A percentile compares a stretch with the other conserved stretches of the same genome.
These are phyloP conservation scores for Diploscapter pachys DNA, from an alignment of 1,140 invertebrate genomes.

Conservation along the genomic window DNA sequence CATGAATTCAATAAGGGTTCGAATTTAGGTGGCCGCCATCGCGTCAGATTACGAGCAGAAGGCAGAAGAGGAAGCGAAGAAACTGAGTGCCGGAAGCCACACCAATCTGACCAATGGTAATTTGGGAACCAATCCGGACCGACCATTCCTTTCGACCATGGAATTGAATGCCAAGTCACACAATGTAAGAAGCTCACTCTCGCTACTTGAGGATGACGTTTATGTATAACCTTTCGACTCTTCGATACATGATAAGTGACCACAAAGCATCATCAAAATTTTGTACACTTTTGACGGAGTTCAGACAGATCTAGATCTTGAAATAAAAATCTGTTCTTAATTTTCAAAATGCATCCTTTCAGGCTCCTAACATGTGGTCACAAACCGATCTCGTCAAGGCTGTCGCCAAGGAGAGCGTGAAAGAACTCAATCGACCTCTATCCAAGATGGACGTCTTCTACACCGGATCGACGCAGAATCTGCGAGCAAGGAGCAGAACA, in stretches of 20 bases:
- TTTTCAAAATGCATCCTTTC: background rate
- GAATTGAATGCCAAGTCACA: too few species aligned
- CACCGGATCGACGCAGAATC: slow-evolving; percentile 68
- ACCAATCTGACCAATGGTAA: slow-evolving; percentile 9
- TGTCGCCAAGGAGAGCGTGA: slow-evolving; percentile 50
- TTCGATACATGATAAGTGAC: too few species aligned
- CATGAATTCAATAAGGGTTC: too few species aligned
- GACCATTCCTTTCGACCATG: too few species aligned
- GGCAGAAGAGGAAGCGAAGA: slow-evolving; percentile 26
- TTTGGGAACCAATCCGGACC: slow-evolving; percentile 10
- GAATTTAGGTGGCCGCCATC: slow-evolving; percentile 3
- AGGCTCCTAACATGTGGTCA: slow-evolving; percentile 35
- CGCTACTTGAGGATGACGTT: too few species aligned
- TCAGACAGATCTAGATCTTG: slow-evolving; percentile 7
- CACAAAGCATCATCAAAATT: too few species aligned
- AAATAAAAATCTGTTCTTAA: slow-evolving; percentile 26
- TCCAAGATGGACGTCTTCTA: slow-evolving; percentile 97
- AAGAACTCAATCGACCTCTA: slow-evolving; percentile 76
- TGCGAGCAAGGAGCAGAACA: slow-evolving; percentile 30
- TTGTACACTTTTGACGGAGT: too few species aligned
- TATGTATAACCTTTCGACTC: too few species aligned
- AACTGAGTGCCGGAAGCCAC: slow-evolving; percentile 4
- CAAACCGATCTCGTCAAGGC: slow-evolving; percentile 39
- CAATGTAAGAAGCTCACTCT: too few species aligned
- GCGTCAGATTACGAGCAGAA: slow-evolving; percentile 42